phyloP scores from a whole-genome alignment of 2,113 vertebrate genomes.

The Tiliqua scincoides region DNA sequence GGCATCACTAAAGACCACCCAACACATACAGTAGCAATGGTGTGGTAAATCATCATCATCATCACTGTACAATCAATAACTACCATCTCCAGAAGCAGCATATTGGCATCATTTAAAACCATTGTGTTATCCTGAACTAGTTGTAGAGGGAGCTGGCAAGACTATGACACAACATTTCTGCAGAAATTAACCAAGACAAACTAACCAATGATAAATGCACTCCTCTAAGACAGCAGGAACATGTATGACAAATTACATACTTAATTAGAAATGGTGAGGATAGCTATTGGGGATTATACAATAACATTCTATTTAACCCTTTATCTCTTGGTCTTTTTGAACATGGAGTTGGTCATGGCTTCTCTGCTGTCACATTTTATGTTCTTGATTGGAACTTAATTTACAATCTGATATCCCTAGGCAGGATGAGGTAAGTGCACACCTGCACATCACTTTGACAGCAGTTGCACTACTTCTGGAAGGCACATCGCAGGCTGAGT shows the following conservation, averaged over 20 bases:
- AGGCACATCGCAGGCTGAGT: neutral
- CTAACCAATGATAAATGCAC: neutral
- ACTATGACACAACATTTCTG: neutral
- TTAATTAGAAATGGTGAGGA: neutral
- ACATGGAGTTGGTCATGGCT: neutral
- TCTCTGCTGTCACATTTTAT: constrained; percentile 6
- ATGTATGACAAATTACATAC: neutral
- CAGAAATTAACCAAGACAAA: accelerated
- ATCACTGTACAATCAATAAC: too few species aligned
- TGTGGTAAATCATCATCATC: too few species aligned
- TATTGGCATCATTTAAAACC: neutral
- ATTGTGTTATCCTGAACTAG: neutral
- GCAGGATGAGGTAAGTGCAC: neutral
- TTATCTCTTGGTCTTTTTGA: neutral
- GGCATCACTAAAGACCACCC: too few species aligned
- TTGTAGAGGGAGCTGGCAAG: neutral
- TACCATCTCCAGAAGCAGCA: neutral
- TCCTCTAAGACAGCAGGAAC: neutral
- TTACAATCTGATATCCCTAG: constrained; percentile 26
- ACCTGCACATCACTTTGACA: neutral
- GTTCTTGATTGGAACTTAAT: neutral
- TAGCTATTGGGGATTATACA: accelerated
- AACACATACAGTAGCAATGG: too few species aligned
- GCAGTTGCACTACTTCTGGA: neutral
- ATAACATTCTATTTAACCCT: neutral